These are phyloP conservation scores for Tenthredo notha DNA, from an alignment of 2,888 invertebrate species.

Conservation along the genomic window DNA sequence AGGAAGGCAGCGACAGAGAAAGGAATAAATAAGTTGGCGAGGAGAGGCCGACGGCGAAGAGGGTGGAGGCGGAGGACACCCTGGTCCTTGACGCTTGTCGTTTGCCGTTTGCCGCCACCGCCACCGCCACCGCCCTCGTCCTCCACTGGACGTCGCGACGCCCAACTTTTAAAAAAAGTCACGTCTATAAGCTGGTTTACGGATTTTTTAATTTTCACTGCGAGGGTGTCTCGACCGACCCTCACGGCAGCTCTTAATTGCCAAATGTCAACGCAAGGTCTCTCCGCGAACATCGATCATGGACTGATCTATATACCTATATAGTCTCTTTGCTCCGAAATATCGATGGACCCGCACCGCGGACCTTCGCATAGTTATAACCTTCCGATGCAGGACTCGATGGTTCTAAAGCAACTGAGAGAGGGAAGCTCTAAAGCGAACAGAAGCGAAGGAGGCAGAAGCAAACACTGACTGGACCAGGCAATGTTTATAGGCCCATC, in stretches of 20 bases:
- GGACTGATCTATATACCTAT: conserved; percentile 24
- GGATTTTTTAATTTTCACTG: conserved; percentile 39
- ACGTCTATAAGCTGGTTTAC: background rate
- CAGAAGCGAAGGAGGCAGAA: conserved; percentile 71
- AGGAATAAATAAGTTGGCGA: conserved; percentile 74
- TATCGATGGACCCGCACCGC: conserved; percentile 38
- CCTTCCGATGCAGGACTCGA: conserved; percentile 32
- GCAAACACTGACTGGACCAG: conserved; percentile 74
- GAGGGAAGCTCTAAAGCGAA: conserved; percentile 63
- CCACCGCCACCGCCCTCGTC: conserved; percentile 45
- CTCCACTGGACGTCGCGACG: conserved; percentile 43
- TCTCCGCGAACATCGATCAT: conserved; percentile 12
- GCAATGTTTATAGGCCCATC: conserved; percentile 79
- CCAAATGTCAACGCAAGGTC: conserved; percentile 42
- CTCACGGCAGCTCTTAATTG: conserved; percentile 32
- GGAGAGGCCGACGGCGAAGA: conserved; percentile 56
- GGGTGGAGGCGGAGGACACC: conserved; percentile 55
- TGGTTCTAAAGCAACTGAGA: conserved; percentile 53
- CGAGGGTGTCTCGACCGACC: conserved; percentile 16
- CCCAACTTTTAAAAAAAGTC: background rate
- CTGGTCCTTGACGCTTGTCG: conserved; percentile 58
- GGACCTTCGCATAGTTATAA: conserved; percentile 48
- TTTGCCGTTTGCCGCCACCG: conserved; percentile 58
- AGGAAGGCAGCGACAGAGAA: conserved; percentile 73
- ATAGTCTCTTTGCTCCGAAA: background rate